These are phyloP conservation scores for Spilarctia lutea DNA, from an alignment of 2,888 invertebrate genomes.

Conservation along the genomic window DNA sequence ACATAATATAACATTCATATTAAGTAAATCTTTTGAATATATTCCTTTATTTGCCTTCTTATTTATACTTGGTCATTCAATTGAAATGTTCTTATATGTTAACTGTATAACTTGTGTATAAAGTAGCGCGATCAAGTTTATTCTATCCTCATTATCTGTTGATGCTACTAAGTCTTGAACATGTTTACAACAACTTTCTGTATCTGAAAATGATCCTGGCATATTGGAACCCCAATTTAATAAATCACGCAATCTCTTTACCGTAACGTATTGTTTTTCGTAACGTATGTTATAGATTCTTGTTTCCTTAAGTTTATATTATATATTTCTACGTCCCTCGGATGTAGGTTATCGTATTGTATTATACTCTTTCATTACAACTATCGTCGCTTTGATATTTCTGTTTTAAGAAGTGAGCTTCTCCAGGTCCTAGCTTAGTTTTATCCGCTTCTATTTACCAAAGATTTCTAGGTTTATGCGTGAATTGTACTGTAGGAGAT, in stretches of 20 bases:
- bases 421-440: not conserved
- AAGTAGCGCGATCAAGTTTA: too few species aligned
- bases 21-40: not conserved
- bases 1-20: slow-evolving; percentile 1
- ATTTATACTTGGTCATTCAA: too few species aligned
- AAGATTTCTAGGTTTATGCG: too few species aligned
- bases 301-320: not conserved
- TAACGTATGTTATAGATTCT: not conserved
- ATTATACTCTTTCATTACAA: not conserved
- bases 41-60: not conserved
- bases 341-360: not conserved
- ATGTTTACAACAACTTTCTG: not conserved
- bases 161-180: not conserved
- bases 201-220: not conserved
- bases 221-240: not conserved
- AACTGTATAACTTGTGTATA: too few species aligned
- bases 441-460: not conserved
- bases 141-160: not conserved
- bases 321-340: not conserved
- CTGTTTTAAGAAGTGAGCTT: not conserved
- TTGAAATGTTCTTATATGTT: too few species aligned
- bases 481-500: too few species aligned
- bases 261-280: not conserved
- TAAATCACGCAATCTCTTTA: not conserved
- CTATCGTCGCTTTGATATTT: not conserved